Conservation (phyloP, 2,888 invertebrate genomes). For the Lycocerus yunnanus region DNA sequence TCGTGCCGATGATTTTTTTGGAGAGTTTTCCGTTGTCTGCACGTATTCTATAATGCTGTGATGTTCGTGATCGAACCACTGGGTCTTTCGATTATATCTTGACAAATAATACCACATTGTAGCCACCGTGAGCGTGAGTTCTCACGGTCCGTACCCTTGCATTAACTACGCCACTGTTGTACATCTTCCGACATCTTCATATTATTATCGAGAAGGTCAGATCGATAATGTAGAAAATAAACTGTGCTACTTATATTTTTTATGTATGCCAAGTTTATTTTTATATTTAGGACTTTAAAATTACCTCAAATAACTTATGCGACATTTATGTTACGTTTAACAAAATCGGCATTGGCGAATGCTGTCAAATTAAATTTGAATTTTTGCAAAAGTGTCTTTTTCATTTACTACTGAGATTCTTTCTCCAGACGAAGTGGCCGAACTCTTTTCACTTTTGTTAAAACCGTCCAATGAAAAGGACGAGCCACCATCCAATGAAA, state of each 20-base stretch:
- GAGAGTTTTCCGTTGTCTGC: slow-evolving; percentile 4
- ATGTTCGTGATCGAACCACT: slow-evolving; percentile 24
- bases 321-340: neutral
- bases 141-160: slow-evolving; percentile 19
- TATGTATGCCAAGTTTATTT: slow-evolving; percentile 1
- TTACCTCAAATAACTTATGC: neutral
- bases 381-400: too few relatives aligned
- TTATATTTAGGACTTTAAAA: neutral
- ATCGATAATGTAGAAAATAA: neutral
- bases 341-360: neutral
- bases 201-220: neutral
- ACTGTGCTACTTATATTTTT: neutral
- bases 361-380: too few relatives aligned
- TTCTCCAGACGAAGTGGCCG: too few relatives aligned
- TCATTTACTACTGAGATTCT: too few relatives aligned
- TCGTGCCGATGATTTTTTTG: neutral
- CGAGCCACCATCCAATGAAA: too few relatives aligned
- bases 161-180: slow-evolving; percentile 16
- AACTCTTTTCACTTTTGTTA: too few relatives aligned
- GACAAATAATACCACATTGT: slow-evolving; percentile 24
- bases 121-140: slow-evolving; percentile 28
- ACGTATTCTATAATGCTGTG: slow-evolving; percentile 17
- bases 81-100: slow-evolving; percentile 18
- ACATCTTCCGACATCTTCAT: neutral
- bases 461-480: too few relatives aligned